Evolutionary conservation across 2,888 invertebrate genomes (phyloP).

Genomic region (Orthosia cruda): DNA sequence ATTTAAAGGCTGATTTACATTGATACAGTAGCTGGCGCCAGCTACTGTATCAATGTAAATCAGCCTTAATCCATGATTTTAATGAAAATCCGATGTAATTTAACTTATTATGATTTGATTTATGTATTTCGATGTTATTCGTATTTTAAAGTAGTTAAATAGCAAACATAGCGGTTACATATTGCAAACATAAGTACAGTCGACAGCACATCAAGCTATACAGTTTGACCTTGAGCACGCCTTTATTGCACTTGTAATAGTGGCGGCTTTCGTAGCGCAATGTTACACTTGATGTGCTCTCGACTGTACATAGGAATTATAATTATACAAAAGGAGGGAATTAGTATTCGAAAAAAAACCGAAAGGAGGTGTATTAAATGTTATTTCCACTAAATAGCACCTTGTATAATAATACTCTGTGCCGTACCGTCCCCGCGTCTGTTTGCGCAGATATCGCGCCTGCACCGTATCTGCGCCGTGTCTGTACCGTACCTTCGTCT

Average conservation of each 20-base stretch:
- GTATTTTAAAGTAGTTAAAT: conserved; percentile 28
- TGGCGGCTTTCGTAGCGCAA: conserved; percentile 38
- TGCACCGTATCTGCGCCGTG: too few species aligned
- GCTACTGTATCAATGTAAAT: conserved; percentile 15
- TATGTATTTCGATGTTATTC: conserved; percentile 30
- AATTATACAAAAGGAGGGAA: conserved; percentile 38
- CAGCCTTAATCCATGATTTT: conserved; percentile 22
- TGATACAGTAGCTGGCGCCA: not conserved
- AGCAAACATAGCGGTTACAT: conserved; percentile 36
- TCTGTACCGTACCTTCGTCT: too few species aligned
- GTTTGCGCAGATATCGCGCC: too few species aligned
- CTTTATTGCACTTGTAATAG: conserved; percentile 39
- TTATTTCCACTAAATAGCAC: too few species aligned
- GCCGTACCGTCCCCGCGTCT: too few species aligned
- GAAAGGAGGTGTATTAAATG: not conserved
- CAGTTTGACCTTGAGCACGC: conserved; percentile 38
- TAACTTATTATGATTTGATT: conserved; percentile 20
- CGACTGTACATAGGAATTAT: conserved; percentile 38
- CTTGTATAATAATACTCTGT: too few species aligned
- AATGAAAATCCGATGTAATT: conserved; percentile 23
- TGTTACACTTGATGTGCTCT: conserved; percentile 35
- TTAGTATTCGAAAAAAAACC: conserved; percentile 36
- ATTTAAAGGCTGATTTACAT: not conserved
- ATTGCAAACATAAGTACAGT: conserved; percentile 34
- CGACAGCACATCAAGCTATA: conserved; percentile 39